Base-by-base conservation (phyloP, 2,113 vertebrate species). In the Pleuronectes platessa region DNA sequence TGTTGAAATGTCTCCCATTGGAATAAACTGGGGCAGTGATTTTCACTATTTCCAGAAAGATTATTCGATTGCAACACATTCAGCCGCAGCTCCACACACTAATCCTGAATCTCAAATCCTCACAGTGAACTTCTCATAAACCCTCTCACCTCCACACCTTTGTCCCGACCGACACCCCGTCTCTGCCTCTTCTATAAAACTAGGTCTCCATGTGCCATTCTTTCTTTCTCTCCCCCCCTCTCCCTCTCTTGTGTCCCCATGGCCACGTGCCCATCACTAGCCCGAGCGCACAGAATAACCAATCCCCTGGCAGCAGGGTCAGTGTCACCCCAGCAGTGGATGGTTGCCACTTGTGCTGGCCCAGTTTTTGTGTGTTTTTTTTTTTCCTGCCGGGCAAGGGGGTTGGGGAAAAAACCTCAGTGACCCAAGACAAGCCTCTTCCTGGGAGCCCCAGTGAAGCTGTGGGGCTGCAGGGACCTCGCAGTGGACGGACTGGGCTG, bases 181-280 rank as follows among this genome's bases (percentile, higher is more conserved):
- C 66, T 6, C 37, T 5, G n/a, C 15, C 35, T 66, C n/a, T 18
- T 47, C 58, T 62, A 51, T 71, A n/a, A 66, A 88, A 86, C 76
- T 89, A 75, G 87, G 81, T 86, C 84, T 87, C 78, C 47, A 21
- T 90, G 88, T 85, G 68, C 72, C 54, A 49, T 45, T 45, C 42
- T 45, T 15, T 45, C 14, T 15, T 13, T 45, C 68, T 35, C n/a
- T 10, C 35, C 31, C 47, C 53, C 35, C 53, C 54, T 31, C 2
- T 65, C 62, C 31, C 8, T 47, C 65, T 78, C 79, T 81, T 80
- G 60, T 86, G 78, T 77, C 21, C 83, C 67, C 35, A 5, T 66
- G 93, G 91, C 86, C 74, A 21, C 49, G 27, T 85, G 91, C 91
- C 87, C 84, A 80, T 69, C 80, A 74, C 84, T 79, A 64, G 78